Base-by-base conservation (phyloP, 2,797 vertebrate species). In the Oreonectes daqikongensis region DNA sequence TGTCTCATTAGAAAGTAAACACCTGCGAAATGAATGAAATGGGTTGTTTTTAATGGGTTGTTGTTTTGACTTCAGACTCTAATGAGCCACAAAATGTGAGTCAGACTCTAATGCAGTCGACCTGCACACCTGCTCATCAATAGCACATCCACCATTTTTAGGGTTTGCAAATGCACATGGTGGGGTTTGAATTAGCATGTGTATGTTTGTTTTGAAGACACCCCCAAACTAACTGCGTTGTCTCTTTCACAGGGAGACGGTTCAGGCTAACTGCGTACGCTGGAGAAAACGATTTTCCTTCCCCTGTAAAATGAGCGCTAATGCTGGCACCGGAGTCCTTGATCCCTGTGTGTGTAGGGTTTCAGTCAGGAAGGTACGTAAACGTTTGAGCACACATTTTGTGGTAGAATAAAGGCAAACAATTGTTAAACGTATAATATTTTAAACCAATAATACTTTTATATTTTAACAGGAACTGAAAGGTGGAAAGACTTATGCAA, bases 251-350 rank as follows among this genome's bases (percentile, higher is more conserved):
- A 99, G 97, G 82, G 95, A 98, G 77, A 88, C 93, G 0, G 96
- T 99, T 44, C 97, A 97, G 72, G 95, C 95, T 17, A 97, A 99
- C 88, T 95, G 94, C 83, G 97, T 99, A 2, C 93, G 77, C 84
- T 99, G 97, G 97, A 95, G 86, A 85, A 98, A 95, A 73, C 94
- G 86, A 75, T 97, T 98, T 84, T 91, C 94, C 1, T 99, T 99
- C 77, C 88, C 94, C 83, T 98, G 96, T 87, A 99, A 98, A 86
- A 98, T 98, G 94, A 97, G 94, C 11, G 96, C 96, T 75, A 97
- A 90, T 32, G 93, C 95, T 12, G 87, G 92, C 48, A 97, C 95
- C 0, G 97, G 97, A 69, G 84, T 97, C 69, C 91, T 99, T 5
- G 97, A 98, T 75, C 92, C 96, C 1, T 97, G 96, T 84, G 61